Base-by-base conservation (phyloP, 2,888 invertebrate species). In the Osedax fenrisi region DNA sequence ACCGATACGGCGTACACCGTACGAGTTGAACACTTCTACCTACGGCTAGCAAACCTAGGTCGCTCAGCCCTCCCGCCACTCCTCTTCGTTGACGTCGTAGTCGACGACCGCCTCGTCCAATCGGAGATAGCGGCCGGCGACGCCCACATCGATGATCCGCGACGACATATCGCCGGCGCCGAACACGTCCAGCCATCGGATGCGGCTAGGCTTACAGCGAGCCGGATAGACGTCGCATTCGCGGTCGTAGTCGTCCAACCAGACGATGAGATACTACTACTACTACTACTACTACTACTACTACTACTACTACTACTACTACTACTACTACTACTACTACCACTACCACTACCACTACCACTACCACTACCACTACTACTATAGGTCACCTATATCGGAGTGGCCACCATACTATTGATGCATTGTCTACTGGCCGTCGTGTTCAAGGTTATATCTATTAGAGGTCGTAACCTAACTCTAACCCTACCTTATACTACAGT, bases 371-470 rank as follows among this genome's bases (percentile, higher is more conserved):
- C n/a, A n/a, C n/a, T n/a, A n/a, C n/a, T n/a, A n/a, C n/a, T 79
- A 25, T 86, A 88, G 84, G 86, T 89, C 80, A 89, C 89, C 61
- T 83, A 89, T 68, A 85, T 89, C 73, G 86, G 90, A 22, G 86
- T 89, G 75, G 86, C 87, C 68, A 88, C 88, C 26, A 90, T 94
- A 69, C 82, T 92, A 70, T 86, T 88, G 22, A 89, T 91, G 77
- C 94, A 95, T 84, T 88, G 92, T 71, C 83, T 92, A 22, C 84
- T 95, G 26, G 93, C 93, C 0, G 88, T 90, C 26, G 92, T 92
- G 13, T 94, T 94, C 82, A 91, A 92, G 90, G 86, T 86, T 77
- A 79, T 79, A n/a, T n/a, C n/a, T n/a, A n/a, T n/a, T n/a, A n/a
- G n/a, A n/a, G n/a, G n/a, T n/a, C n/a, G n/a, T n/a, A n/a, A n/a